Evolutionary conservation across 2,797 vertebrate genomes (phyloP), one percentile per base, ranked within the genome.

Genomic region (Hippoglossus hippoglossus): DNA sequence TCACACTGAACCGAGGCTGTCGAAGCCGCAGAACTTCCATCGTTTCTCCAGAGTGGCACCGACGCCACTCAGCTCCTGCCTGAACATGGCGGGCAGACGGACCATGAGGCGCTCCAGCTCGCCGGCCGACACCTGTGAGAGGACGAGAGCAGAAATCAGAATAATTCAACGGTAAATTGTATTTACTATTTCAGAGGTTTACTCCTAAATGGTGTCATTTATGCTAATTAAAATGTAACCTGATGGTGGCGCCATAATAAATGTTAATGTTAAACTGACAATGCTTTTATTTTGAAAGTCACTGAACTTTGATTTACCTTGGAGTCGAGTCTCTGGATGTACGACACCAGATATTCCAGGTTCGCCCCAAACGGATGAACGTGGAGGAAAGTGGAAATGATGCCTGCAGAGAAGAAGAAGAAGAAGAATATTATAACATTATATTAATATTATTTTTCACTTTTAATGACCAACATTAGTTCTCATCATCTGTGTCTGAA

Each of bases 331-430:
- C 97, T 96, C 90, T 98, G 97, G 73, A 98, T 96, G 83, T 99
- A 99, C 1, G 98, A 99, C 96, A 97, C 98, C 63, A 99, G 95
- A 73, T 99, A 99, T 67, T 99, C 98, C 63, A 98, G 97, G 85
- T 99, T 99, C 58, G 98, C 97, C 79, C 97, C 97, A 10, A 99
- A 99, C 8, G 98, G 98, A 83, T 99, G 98, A 41, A 99, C 97
- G 0, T 99, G 97, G 68, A 99, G 97, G 92, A 99, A 99, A 13
- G 97, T 98, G 11, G 97, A 98, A 84, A 99, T 97, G 69, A 99
- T 95, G 70, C 97, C 97, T 99, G 92, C 24, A 53, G 60, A 67
- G 81, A 58, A 28, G 41, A 56, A 53, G 4, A 18, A 25, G 3
- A 16, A 16, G 12, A 13, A 34, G 34, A n/a, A n/a, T n/a, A n/a